Conservation (phyloP, 2,888 invertebrate species). For the Apocheima hispidaria region DNA sequence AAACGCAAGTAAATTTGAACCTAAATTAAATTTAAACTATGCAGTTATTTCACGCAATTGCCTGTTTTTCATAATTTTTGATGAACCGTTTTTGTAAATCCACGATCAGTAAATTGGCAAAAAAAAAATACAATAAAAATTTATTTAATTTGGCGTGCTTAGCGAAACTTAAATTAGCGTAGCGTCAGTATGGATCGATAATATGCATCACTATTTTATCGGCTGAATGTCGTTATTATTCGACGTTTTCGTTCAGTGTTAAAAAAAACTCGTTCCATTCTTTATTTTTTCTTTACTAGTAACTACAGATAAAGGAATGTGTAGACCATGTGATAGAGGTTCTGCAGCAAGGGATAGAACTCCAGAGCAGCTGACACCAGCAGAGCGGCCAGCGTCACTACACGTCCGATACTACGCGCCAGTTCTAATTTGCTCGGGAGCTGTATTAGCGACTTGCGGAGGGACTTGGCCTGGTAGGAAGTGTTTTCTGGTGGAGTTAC, state of each 20-base stretch:
- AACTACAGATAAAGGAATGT: conserved; percentile 49
- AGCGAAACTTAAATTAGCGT: no score
- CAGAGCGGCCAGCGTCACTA: conserved; percentile 59
- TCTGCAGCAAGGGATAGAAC: conserved; percentile 65
- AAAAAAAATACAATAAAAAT: no score
- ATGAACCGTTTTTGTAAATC: no score
- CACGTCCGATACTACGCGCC: conserved; percentile 61
- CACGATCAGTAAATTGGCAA: no score
- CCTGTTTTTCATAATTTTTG: no score
- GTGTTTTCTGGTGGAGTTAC: conserved; percentile 67
- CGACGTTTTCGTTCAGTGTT: background rate
- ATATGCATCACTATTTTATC: no score
- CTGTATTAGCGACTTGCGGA: conserved; percentile 62
- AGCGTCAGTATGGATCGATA: no score
- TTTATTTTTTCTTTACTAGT: conserved; percentile 22
- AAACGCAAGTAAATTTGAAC: no score
- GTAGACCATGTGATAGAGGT: conserved; percentile 49
- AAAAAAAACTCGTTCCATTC: background rate
- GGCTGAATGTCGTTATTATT: no score
- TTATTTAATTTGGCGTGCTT: no score
- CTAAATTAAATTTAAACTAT: no score
- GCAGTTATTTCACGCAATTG: no score
- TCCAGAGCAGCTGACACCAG: conserved; percentile 61
- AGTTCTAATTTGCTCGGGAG: conserved; percentile 56
- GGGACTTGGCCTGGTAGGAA: conserved; percentile 57